phyloP scores from a whole-genome alignment of 2,888 invertebrate genomes.

The Trachelus stipa region DNA sequence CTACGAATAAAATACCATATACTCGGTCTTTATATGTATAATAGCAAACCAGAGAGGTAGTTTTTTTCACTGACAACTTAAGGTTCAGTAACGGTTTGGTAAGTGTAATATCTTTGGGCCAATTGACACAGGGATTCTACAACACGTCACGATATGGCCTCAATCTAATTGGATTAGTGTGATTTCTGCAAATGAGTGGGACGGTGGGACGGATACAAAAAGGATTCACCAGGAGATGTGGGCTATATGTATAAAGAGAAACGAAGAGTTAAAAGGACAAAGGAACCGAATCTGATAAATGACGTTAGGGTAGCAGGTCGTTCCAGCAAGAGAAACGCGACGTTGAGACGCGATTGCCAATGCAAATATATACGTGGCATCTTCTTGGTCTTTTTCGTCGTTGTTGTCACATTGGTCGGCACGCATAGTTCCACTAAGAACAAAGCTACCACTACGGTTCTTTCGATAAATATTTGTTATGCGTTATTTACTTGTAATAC shows the following conservation, averaged over 20 bases:
- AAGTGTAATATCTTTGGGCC: no score
- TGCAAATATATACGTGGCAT: constrained; percentile 26
- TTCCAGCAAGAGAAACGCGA: constrained; percentile 5
- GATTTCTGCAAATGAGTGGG: constrained; percentile 14
- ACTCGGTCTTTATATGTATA: not conserved
- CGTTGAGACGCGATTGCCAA: constrained; percentile 17
- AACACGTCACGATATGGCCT: constrained; percentile 8
- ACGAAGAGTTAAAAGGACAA: constrained; percentile 15
- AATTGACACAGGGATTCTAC: no score
- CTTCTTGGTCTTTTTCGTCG: not conserved
- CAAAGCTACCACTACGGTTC: not conserved
- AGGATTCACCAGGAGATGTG: not conserved
- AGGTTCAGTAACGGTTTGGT: no score
- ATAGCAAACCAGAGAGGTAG: not conserved
- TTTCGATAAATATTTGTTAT: not conserved
- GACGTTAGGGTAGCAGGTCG: constrained; percentile 13
- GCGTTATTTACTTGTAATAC: not conserved
- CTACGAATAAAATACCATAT: not conserved
- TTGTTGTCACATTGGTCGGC: not conserved
- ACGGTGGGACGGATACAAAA: not conserved
- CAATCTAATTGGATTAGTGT: constrained; percentile 44
- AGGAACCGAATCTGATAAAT: constrained; percentile 30
- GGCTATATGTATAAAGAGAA: not conserved
- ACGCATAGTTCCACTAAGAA: not conserved
- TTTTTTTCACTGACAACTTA: not conserved